phyloP scores from a whole-genome alignment of 2,113 vertebrate species.

The Myodes glareolus region DNA sequence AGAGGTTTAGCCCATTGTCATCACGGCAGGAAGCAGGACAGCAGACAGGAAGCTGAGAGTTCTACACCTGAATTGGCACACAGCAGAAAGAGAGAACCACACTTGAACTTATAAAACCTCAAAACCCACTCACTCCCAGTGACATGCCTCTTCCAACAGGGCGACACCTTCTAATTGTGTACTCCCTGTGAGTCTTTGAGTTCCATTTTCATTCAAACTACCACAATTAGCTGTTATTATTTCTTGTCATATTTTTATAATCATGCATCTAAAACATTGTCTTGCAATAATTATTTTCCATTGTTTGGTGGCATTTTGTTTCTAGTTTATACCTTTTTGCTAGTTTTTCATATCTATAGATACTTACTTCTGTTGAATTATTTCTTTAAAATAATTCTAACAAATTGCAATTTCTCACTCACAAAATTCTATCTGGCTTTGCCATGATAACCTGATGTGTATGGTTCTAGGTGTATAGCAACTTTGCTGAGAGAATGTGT shows the following conservation, averaged over 20 bases:
- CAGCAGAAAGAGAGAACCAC: neutral
- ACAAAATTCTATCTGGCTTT: neutral
- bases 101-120: neutral
- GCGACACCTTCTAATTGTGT: no score
- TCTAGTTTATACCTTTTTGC: neutral
- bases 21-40: no score
- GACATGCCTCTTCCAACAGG: neutral
- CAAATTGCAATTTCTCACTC: neutral
- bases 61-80: neutral
- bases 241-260: neutral
- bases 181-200: neutral
- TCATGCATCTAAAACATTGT: neutral
- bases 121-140: neutral
- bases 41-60: neutral
- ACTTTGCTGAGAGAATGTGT: neutral
- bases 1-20: neutral
- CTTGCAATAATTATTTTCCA: neutral
- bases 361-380: constrained; percentile 21
- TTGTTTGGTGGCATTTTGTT: neutral
- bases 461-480: neutral
- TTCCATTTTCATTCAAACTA: neutral
- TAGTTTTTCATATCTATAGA: neutral
- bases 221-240: neutral
- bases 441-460: neutral
- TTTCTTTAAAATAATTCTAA: neutral